phyloP scores from a whole-genome alignment of 1,140 invertebrate genomes.

The Drosophila trapezifrons region DNA sequence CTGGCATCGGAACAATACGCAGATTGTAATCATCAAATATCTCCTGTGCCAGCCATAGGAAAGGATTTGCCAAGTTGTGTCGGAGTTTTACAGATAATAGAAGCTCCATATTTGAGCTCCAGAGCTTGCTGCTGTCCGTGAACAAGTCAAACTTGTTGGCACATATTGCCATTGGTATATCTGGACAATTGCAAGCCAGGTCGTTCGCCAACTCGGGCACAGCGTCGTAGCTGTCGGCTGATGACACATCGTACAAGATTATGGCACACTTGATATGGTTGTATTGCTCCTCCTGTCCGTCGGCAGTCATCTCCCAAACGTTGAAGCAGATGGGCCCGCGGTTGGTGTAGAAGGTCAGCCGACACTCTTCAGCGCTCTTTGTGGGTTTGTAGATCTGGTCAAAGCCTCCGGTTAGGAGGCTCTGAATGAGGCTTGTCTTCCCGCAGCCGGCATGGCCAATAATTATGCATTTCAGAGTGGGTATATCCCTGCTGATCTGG shows the following conservation, averaged over 20 bases:
- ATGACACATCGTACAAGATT: background rate
- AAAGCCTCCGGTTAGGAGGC: background rate
- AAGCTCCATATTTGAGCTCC: background rate
- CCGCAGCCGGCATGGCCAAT: background rate
- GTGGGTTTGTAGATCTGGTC: background rate
- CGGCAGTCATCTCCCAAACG: background rate
- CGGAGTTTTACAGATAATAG: background rate
- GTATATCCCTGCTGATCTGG: background rate
- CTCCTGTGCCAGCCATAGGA: background rate
- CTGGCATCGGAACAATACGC: background rate
- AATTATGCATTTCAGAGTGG: background rate
- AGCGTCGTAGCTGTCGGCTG: background rate
- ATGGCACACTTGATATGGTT: background rate
- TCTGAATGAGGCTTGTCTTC: background rate
- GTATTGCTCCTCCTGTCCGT: background rate
- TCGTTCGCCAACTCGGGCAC: background rate
- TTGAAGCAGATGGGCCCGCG: background rate
- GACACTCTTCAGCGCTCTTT: background rate
- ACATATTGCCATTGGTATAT: background rate
- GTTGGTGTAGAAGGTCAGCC: background rate
- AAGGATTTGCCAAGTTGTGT: background rate
- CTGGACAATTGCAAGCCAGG: background rate
- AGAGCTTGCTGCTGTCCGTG: background rate
- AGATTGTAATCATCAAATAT: background rate
- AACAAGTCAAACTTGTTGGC: background rate